A percentile compares a stretch with the other conserved stretches of the same genome.
Conservation (phyloP, 2,113 vertebrate genomes). For the Spheniscus mendiculus region DNA sequence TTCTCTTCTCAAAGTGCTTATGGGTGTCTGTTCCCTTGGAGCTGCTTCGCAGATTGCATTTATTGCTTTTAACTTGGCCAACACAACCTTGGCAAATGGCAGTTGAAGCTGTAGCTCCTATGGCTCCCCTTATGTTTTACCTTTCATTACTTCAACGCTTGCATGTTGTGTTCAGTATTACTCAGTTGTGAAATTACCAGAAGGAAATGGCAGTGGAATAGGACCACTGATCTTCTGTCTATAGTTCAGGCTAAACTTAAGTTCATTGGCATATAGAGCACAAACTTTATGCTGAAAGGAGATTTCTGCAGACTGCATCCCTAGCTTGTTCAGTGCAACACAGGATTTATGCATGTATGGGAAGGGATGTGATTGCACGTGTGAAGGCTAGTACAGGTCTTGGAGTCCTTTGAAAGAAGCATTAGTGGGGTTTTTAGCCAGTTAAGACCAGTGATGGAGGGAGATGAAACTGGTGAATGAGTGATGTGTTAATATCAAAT, state of each 20-base stretch:
- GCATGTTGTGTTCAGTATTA: background rate
- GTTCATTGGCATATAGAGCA: background rate
- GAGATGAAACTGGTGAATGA: background rate
- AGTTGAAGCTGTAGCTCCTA: background rate
- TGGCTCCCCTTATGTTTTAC: background rate
- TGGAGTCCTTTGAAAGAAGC: background rate
- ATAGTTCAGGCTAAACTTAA: background rate
- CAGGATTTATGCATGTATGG: background rate
- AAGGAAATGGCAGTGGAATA: background rate
- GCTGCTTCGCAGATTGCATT: background rate
- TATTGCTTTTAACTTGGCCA: background rate
- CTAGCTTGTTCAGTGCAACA: background rate
- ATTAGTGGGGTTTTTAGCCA: background rate
- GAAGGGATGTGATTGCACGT: background rate
- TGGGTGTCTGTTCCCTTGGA: background rate
- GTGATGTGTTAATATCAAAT: background rate
- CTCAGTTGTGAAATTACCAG: background rate
- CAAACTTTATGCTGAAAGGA: background rate
- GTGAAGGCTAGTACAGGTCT: background rate
- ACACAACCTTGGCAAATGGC: background rate
- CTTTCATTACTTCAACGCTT: background rate
- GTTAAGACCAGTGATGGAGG: background rate
- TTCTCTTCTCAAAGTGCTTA: background rate
- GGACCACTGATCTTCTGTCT: background rate
- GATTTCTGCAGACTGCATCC: background rate